A percentile compares a stretch with the other conserved stretches of the same genome.
These are phyloP conservation scores for Carpatolechia fugitivella DNA, from an alignment of 2,888 invertebrate genomes.

Conservation along the genomic window DNA sequence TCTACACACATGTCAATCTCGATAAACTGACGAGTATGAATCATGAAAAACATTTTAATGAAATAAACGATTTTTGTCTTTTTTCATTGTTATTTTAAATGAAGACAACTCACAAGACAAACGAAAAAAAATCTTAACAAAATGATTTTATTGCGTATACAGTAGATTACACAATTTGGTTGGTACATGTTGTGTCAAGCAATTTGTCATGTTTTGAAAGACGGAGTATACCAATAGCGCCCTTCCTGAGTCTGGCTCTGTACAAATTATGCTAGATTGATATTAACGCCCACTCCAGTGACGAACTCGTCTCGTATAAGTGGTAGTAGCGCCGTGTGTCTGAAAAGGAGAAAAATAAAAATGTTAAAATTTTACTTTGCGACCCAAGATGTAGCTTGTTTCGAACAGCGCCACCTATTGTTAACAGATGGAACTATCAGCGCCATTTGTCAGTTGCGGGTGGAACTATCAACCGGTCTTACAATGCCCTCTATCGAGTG, in stretches of 20 bases:
- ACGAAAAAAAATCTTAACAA: too few species aligned
- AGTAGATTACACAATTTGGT: too few species aligned
- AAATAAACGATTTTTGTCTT: too few species aligned
- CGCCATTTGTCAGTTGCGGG: too few species aligned
- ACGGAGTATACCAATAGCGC: conserved; percentile 11
- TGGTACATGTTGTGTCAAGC: too few species aligned
- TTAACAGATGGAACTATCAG: neutral
- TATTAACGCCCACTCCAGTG: conserved; percentile 80
- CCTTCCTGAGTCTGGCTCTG: conserved; percentile 4
- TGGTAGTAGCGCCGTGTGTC: conserved; percentile 82
- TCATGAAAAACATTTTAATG: too few species aligned
- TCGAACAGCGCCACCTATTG: conserved; percentile 60
- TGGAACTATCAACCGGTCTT: neutral
- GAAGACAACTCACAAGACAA: too few species aligned
- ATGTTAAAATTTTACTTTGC: conserved; percentile 32
- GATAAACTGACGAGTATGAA: too few species aligned
- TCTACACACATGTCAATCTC: too few species aligned
- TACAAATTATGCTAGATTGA: conserved; percentile 71
- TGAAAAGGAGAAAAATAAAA: conserved; percentile 57
- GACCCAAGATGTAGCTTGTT: conserved; percentile 35
- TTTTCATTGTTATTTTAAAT: too few species aligned
- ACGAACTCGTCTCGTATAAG: conserved; percentile 83
- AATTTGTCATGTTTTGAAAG: conserved; percentile 21
- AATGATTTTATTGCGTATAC: too few species aligned
- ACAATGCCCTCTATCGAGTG: too few species aligned